Conservation (phyloP, 2,888 invertebrate genomes). For the Eupsilia transversa region DNA sequence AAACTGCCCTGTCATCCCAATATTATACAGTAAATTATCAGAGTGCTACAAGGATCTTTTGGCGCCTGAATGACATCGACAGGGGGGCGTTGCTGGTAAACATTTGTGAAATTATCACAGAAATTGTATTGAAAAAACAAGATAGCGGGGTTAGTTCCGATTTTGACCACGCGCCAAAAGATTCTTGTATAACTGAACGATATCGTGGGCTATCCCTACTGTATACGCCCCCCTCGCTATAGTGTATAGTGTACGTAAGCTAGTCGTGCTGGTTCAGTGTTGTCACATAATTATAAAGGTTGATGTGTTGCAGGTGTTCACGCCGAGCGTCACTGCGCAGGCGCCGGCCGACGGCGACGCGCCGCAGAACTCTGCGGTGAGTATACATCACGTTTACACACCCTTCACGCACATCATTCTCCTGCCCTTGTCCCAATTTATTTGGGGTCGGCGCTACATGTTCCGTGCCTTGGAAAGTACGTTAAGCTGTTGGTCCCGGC, state of each 20-base stretch:
- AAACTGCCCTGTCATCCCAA: background rate
- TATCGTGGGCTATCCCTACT: background rate
- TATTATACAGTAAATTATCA: background rate
- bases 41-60: background rate
- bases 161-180: too few species aligned
- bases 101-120: too few species aligned
- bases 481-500: too few species aligned
- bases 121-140: background rate
- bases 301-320: slow-evolving; percentile 82
- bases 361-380: slow-evolving; percentile 57
- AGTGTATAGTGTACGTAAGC: background rate
- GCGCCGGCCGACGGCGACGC: slow-evolving; percentile 63
- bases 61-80: background rate
- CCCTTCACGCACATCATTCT: background rate
- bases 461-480: too few species aligned
- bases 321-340: slow-evolving; percentile 79
- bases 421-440: background rate
- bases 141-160: background rate
- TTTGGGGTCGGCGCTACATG: background rate
- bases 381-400: background rate
- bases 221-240: background rate
- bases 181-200: background rate
- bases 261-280: slow-evolving; percentile 48
- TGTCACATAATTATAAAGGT: slow-evolving; percentile 54
- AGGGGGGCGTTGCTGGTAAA: too few species aligned